A percentile compares a stretch with the other conserved stretches of the same genome.
phyloP scores from a whole-genome alignment of 2,113 vertebrate genomes.

The Hucho hucho region DNA sequence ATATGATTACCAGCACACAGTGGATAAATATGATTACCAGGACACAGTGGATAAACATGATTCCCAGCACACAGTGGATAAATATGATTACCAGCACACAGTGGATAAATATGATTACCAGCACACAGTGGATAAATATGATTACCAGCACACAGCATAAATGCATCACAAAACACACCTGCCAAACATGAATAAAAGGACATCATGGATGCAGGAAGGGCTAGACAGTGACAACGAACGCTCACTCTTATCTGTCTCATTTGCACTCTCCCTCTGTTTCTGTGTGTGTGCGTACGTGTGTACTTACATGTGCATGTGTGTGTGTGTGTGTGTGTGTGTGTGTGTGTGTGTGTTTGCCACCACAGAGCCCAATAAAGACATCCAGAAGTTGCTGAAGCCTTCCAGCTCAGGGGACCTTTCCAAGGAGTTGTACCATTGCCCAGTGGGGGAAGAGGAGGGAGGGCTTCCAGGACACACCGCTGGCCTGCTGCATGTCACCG shows the following conservation, averaged over 20 bases:
- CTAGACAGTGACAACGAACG: not conserved
- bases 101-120: not conserved
- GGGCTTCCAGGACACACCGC: slow-evolving; percentile 79
- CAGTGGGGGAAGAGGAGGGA: slow-evolving; percentile 74
- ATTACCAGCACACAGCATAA: not conserved
- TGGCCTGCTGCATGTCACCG: slow-evolving; percentile 87
- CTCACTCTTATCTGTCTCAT: not conserved
- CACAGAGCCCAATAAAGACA: slow-evolving; percentile 81
- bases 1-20: not conserved
- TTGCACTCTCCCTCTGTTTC: too few species aligned
- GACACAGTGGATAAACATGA: not conserved
- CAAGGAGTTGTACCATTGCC: slow-evolving; percentile 70
- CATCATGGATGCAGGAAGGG: not conserved
- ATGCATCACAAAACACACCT: not conserved
- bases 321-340: slow-evolving; percentile 18
- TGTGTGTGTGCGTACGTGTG: too few species aligned
- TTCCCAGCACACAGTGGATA: rapidly evolving
- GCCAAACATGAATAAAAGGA: not conserved
- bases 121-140: not conserved
- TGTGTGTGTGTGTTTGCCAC: slow-evolving; percentile 12
- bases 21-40: not conserved
- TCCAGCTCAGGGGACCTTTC: slow-evolving; percentile 76
- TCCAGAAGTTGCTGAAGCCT: slow-evolving; percentile 74
- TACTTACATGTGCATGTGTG: slow-evolving; percentile 5
- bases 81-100: not conserved